Percentiles rank a stretch among this genome's conserved stretches.
These are phyloP conservation scores for Cheumatopsyche charites DNA, from an alignment of 1,140 invertebrate genomes.

Conservation along the genomic window DNA sequence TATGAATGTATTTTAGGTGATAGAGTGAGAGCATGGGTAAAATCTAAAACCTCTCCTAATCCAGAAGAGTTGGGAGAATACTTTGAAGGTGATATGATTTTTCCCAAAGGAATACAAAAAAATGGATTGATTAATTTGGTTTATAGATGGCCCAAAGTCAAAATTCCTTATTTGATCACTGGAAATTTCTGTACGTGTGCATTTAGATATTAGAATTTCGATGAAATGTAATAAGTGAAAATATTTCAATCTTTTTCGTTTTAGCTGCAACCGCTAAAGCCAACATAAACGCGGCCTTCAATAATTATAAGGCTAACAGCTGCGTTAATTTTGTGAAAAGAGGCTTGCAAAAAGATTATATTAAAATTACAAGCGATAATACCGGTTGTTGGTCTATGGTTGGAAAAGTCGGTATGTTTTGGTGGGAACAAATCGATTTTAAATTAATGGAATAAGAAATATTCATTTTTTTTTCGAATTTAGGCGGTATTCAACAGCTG, in stretches of 20 bases:
- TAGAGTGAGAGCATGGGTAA: conserved; percentile 26
- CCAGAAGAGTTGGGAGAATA: conserved; percentile 78
- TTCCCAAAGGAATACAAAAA: conserved; percentile 59
- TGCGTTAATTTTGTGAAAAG: too few species aligned
- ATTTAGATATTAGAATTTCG: too few species aligned
- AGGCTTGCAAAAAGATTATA: conserved; percentile 74
- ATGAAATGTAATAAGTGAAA: too few species aligned
- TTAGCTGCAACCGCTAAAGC: too few species aligned
- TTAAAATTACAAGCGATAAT: conserved; percentile 68
- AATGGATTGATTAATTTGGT: conserved; percentile 69
- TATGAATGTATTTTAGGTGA: too few species aligned
- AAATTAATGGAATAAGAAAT: too few species aligned
- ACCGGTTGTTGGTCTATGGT: conserved; percentile 85
- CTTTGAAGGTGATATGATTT: conserved; percentile 75
- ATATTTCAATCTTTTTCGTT: too few species aligned
- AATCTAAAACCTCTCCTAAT: conserved; percentile 64
- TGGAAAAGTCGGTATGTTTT: conserved; percentile 67
- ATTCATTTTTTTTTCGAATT: too few species aligned
- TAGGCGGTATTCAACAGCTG: conserved; percentile 69
- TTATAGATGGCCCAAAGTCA: conserved; percentile 69
- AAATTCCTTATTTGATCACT: conserved; percentile 75
- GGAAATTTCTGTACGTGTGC: too few species aligned
- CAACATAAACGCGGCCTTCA: too few species aligned
- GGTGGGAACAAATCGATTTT: too few species aligned
- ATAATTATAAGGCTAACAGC: too few species aligned